phyloP scores from a whole-genome alignment of 2,797 vertebrate genomes.

The Leontocebus nigricollis region DNA sequence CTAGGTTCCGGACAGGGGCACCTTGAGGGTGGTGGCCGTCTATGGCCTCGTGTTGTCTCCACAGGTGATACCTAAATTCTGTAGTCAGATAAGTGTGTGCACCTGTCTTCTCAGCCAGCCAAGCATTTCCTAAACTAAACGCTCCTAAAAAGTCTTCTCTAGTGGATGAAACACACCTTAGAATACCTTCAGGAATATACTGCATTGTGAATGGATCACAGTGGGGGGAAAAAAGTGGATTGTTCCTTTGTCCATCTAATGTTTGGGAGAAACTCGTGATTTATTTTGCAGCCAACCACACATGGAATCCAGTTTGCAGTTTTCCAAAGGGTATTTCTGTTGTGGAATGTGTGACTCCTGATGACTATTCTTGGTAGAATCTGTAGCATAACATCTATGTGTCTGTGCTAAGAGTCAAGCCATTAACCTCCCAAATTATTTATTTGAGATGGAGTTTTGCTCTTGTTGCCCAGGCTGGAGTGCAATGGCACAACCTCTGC shows the following conservation, averaged over 20 bases:
- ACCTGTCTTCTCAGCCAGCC: not conserved
- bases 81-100: not conserved
- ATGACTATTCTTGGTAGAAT: not conserved
- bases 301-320: not conserved
- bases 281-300: not conserved
- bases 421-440: not conserved
- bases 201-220: rapidly evolving
- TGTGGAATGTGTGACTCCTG: not conserved
- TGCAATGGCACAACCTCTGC: not conserved
- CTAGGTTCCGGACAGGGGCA: rapidly evolving
- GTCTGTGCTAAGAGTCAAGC: not conserved
- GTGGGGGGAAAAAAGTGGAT: not conserved
- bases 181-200: not conserved
- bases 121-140: not conserved
- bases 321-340: not conserved
- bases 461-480: not conserved
- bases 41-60: not conserved
- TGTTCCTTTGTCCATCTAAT: not conserved
- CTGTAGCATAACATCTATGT: rapidly evolving
- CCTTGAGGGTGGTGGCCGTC: rapidly evolving
- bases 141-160: not conserved
- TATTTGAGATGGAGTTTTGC: not conserved
- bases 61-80: not conserved
- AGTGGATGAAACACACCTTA: not conserved
- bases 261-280: not conserved